Evolutionary conservation across 2,797 vertebrate genomes (phyloP).

Genomic region (Danio kyathit): DNA sequence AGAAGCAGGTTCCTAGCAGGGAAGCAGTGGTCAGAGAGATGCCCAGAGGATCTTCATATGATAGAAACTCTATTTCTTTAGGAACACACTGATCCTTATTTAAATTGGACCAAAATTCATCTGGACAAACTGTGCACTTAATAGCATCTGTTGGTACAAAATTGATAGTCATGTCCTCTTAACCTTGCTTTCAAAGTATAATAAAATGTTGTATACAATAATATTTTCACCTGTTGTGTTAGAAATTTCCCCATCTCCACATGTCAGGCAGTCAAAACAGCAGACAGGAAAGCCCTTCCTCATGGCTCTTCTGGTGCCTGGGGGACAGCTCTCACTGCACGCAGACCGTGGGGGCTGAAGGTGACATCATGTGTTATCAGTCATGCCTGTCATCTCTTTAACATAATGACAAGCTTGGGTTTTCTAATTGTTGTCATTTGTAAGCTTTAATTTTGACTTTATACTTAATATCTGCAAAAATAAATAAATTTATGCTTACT

Average conservation of each 20-base stretch:
- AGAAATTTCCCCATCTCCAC: conserved; percentile 50
- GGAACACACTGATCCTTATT: conserved; percentile 67
- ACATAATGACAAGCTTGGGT: background rate
- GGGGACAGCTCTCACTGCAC: conserved; percentile 48
- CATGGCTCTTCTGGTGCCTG: conserved; percentile 9
- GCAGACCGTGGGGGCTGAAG: conserved; percentile 62
- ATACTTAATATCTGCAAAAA: background rate
- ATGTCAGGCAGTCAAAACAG: conserved; percentile 68
- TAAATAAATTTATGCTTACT: too few species aligned
- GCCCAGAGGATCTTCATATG: too few species aligned
- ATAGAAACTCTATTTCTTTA: too few species aligned
- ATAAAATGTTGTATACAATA: background rate
- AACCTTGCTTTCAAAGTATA: background rate
- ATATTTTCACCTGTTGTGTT: too few species aligned
- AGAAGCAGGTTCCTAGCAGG: too few species aligned
- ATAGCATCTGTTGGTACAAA: conserved; percentile 64
- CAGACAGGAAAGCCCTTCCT: conserved; percentile 61
- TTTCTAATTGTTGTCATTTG: background rate
- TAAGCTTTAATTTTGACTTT: too few species aligned
- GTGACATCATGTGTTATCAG: background rate
- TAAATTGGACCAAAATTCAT: conserved; percentile 76
- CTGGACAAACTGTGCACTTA: conserved; percentile 64
- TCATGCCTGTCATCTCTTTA: background rate
- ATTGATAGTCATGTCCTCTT: background rate
- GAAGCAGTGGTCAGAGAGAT: too few species aligned